Conservation (phyloP, 2,797 vertebrate species). For the Aselliscus stoliczkanus region DNA sequence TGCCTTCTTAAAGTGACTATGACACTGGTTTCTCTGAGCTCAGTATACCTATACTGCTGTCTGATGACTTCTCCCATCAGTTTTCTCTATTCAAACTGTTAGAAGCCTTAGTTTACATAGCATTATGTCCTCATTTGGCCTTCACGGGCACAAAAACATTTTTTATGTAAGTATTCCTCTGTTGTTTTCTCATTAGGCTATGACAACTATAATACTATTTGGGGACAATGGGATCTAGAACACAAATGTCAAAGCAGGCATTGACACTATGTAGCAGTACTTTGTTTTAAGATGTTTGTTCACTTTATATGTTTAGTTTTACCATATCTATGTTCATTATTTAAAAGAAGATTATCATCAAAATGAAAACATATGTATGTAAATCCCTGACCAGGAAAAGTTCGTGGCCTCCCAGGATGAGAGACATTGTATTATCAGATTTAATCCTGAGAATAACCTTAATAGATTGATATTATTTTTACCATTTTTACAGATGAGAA, state of each 20-base stretch:
- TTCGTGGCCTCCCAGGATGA: not conserved
- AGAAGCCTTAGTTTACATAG: not conserved
- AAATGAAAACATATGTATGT: conserved; percentile 8
- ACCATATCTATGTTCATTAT: not conserved
- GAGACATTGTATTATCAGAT: not conserved
- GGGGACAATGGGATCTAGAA: not conserved
- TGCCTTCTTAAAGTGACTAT: not conserved
- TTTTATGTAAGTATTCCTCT: not conserved
- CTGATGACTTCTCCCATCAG: not conserved
- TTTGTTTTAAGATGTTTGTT: conserved; percentile 2
- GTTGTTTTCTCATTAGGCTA: not conserved
- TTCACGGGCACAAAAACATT: not conserved
- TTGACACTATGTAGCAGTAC: not conserved
- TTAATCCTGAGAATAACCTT: not conserved
- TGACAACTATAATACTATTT: not conserved
- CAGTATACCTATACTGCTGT: not conserved
- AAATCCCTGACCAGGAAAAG: not conserved
- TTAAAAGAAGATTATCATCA: not conserved
- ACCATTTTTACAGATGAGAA: not conserved
- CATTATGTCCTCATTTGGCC: not conserved
- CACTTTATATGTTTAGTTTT: not conserved
- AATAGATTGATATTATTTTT: not conserved
- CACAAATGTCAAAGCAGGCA: not conserved
- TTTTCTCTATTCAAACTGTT: not conserved
- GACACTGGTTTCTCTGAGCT: not conserved